Base-by-base conservation (phyloP, 1,140 invertebrate genomes). In the Drosophila lacteicornis region DNA sequence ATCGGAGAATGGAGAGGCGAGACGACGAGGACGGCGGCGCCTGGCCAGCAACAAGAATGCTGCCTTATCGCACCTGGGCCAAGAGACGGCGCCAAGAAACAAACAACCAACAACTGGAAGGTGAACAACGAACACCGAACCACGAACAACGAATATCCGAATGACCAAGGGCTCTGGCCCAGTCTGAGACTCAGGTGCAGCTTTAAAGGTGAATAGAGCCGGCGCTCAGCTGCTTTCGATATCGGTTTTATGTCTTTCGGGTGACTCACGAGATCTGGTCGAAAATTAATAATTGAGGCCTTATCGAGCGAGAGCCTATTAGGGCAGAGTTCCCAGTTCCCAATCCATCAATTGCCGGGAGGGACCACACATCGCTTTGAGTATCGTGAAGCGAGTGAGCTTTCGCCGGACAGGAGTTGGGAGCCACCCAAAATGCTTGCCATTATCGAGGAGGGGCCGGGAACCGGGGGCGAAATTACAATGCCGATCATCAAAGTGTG, bases 401-500 rank as follows among this genome's bases (percentile, higher is more conserved):
- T 62, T 65, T 62, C 63, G 60, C 60, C 58, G 46, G 43, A 27
- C 17, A 19, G 13, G 19, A 5, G 43, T 60, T 58, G 49, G 22
- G 3, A 68, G 73, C 73, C 80, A 87, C 71, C 83, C 80, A 86
- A 86, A 87, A 87, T 83, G 80, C 59, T 86, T 76, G 82, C 82
- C 85, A 88, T 88, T 88, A 88, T 83, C 80, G 15, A n/a, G 30
- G 22, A 1, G 19, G 17, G 12, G 7, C 15, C 11, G 11, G 19
- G 50, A 19, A 2, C 42, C 11, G 50, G 25, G 17, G 43, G 46
- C 22, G 27, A 68, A 76, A 82, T 71, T 77, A 86, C 85, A 88
- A 90, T 88, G 85, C 81, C 80, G 85, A 90, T 91, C 76, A 91
- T 91, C 86, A 91, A 91, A 91, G 90, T 91, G 90, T 91, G 90